Evolutionary conservation across 1,140 invertebrate genomes (phyloP).

Genomic region (Oedothorax gibbosus): DNA sequence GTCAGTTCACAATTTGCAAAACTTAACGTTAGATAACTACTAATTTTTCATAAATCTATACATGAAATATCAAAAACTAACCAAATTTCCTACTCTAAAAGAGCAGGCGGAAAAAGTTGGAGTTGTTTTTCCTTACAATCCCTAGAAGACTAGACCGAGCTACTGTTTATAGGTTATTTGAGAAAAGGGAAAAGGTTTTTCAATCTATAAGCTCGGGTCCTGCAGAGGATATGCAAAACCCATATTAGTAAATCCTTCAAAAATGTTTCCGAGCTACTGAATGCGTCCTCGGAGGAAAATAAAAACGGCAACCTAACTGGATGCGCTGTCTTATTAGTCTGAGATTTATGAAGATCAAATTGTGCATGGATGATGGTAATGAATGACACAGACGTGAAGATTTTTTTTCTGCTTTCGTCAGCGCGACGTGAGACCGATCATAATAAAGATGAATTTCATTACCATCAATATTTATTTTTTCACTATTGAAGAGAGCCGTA

Average conservation of each 20-base stretch:
- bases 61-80: too few relatives aligned
- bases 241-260: slow-evolving; percentile 56
- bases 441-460: not conserved
- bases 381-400: slow-evolving; percentile 26
- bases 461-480: too few relatives aligned
- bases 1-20: too few relatives aligned
- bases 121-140: too few relatives aligned
- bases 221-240: slow-evolving; percentile 29
- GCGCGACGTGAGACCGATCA: not conserved
- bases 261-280: slow-evolving; percentile 40
- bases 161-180: slow-evolving; percentile 52
- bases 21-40: too few relatives aligned
- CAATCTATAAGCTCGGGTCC: slow-evolving; percentile 20
- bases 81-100: too few relatives aligned
- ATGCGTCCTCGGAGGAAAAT: not conserved
- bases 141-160: not conserved
- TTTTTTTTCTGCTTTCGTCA: not conserved
- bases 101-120: too few relatives aligned
- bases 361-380: slow-evolving; percentile 40
- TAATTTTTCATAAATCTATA: too few relatives aligned
- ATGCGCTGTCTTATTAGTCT: slow-evolving; percentile 50
- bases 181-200: slow-evolving; percentile 27
- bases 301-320: slow-evolving; percentile 37
- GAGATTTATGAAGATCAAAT: slow-evolving; percentile 44
- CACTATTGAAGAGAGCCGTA: too few relatives aligned